Evolutionary conservation across 2,797 vertebrate species (phyloP), one percentile per base, ranked within the genome.

Genomic region (Sebastes oblongus): DNA sequence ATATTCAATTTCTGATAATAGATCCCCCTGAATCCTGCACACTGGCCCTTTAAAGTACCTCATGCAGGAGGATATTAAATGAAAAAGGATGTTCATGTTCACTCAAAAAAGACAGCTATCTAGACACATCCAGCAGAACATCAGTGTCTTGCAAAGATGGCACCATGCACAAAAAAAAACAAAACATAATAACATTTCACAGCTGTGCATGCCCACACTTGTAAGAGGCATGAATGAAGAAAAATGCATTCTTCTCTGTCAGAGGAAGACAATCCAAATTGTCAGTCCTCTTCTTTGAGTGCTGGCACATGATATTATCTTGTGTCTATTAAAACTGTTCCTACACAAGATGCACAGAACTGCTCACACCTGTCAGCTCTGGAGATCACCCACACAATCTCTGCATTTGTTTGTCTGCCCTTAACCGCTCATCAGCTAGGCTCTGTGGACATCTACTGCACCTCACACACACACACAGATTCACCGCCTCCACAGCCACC

Each of bases 381-480:
- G 77, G 78, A 87, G 80, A 92, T 87, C 88, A 72, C 88, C 86
- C 88, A 92, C 91, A 92, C 88, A 89, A 78, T 91, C 83, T 84
- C 77, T 89, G 83, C 80, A 14, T 85, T 87, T 88, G 89, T 90
- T 91, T 90, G 86, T 90, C 82, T 91, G 86, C 86, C 87, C 86
- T 72, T 83, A 89, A 91, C 89, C 85, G 88, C 91, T 91, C 89
- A 89, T 89, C 88, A 89, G 67, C 80, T 87, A 62, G 82, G 82
- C 85, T 88, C 72, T 77, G 64, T 62, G 78, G 87, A 89, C 87
- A 67, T 72, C 85, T 24, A 61, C 54, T 71, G 39, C 74, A 77
- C 72, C 72, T 74, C 27, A 27, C 27, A 27, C 22, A 52, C 75
- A 70, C 50, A 68, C 75, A 82, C 54, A 80, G 54, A 75, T 58